A percentile compares a stretch with the other conserved stretches of the same genome.
These are phyloP conservation scores for Rhinolophus sinicus DNA, from an alignment of 2,113 vertebrate species.

Conservation along the genomic window DNA sequence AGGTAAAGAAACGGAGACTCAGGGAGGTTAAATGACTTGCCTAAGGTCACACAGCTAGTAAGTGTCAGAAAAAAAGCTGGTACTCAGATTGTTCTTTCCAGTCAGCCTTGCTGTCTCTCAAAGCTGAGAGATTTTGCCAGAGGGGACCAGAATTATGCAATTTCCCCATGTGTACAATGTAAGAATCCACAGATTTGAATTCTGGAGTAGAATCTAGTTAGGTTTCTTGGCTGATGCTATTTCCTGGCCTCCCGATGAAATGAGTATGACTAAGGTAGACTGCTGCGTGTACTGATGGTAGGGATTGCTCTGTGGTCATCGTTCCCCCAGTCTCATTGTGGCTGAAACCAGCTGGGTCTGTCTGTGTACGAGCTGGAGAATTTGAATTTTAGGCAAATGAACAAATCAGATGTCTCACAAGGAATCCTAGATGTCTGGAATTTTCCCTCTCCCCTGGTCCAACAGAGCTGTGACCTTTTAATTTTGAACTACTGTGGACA, in stretches of 20 bases:
- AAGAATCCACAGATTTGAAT: constrained; percentile 6
- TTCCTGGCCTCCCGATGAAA: constrained; percentile 19
- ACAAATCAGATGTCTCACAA: background rate
- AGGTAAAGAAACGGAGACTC: constrained; percentile 7
- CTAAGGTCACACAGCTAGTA: background rate
- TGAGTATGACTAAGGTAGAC: background rate
- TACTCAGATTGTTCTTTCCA: background rate
- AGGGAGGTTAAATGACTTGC: background rate
- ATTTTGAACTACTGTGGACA: background rate
- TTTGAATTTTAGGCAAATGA: constrained; percentile 56
- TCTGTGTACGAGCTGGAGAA: background rate
- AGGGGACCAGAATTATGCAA: background rate
- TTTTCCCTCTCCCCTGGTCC: background rate
- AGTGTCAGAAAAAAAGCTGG: background rate
- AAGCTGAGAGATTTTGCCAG: background rate
- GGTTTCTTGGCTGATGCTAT: background rate
- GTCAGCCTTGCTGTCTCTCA: background rate
- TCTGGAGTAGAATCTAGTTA: background rate
- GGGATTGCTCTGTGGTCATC: background rate
- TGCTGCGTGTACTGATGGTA: background rate
- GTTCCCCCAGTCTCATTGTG: background rate
- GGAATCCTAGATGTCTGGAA: background rate
- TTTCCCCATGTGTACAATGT: background rate
- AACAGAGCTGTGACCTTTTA: background rate
- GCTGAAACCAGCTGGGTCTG: background rate